phyloP scores from a whole-genome alignment of 2,113 vertebrate species.

The Plectropomus leopardus region DNA sequence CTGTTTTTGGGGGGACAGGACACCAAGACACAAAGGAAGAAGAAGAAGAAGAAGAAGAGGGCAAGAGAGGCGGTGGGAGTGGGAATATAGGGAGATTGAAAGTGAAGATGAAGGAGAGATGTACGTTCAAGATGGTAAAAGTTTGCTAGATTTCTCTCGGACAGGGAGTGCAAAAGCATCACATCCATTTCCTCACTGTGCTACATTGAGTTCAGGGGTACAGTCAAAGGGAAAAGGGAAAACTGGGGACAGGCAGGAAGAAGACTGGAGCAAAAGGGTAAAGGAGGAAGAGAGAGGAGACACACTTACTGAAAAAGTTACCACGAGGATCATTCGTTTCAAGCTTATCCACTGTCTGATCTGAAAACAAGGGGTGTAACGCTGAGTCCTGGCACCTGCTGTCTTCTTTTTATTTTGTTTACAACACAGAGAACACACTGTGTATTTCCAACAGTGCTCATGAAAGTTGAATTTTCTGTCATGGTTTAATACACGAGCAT shows the following conservation, averaged over 20 bases:
- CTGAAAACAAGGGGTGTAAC: conserved; percentile 21
- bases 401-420: conserved; percentile 35
- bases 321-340: not conserved
- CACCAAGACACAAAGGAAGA: conserved; percentile 26
- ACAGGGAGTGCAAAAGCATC: conserved; percentile 4
- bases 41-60: conserved; percentile 17
- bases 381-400: conserved; percentile 36
- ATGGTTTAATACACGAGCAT: not conserved
- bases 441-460: conserved; percentile 5
- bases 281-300: conserved; percentile 19
- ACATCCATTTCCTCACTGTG: conserved; percentile 14
- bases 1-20: conserved; percentile 17
- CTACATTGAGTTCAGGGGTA: conserved; percentile 37
- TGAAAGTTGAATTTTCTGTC: conserved; percentile 7
- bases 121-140: conserved; percentile 38
- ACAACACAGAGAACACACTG: conserved; percentile 24
- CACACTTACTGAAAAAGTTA: conserved; percentile 10
- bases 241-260: conserved; percentile 37
- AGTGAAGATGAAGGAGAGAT: conserved; percentile 13
- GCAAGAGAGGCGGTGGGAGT: not conserved
- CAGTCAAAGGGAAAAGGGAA: conserved; percentile 32
- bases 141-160: not conserved
- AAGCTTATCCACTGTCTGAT: conserved; percentile 30
- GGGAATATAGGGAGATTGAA: not conserved
- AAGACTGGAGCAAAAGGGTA: conserved; percentile 10